A percentile compares a stretch with the other conserved stretches of the same genome.
Evolutionary conservation across 2,888 invertebrate genomes (phyloP).

Genomic region (Galerucella nymphaeae): DNA sequence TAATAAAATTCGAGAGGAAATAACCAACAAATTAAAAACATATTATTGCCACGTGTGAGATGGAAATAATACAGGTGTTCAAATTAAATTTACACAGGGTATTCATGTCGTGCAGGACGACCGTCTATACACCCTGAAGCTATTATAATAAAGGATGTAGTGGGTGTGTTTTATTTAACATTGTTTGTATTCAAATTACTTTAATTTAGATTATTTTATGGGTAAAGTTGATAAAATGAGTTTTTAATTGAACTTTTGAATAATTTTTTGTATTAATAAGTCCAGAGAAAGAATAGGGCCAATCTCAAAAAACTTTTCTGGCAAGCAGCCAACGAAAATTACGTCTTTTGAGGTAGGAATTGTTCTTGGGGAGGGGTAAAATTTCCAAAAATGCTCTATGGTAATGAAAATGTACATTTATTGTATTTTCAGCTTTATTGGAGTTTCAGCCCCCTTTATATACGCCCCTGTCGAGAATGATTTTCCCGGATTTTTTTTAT

Average conservation of each 20-base stretch:
- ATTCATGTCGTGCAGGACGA: neutral
- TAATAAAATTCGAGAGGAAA: slow-evolving; percentile 12
- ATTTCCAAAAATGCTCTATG: too few species aligned
- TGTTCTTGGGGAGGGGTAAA: too few species aligned
- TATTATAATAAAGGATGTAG: slow-evolving; percentile 10
- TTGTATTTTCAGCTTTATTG: too few species aligned
- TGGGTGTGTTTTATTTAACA: slow-evolving; percentile 11
- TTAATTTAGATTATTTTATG: neutral
- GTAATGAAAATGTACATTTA: too few species aligned
- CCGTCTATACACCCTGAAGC: slow-evolving; percentile 1
- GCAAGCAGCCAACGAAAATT: too few species aligned
- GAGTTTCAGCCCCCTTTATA: too few species aligned
- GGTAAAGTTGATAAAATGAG: neutral
- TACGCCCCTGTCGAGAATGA: neutral
- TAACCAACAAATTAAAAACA: slow-evolving; percentile 13
- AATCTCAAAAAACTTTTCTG: too few species aligned
- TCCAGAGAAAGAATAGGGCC: too few species aligned
- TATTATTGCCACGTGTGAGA: slow-evolving; percentile 13
- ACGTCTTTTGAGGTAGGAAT: too few species aligned
- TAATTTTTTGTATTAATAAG: too few species aligned
- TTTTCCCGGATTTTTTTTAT: neutral
- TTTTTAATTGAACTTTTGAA: neutral
- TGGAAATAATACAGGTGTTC: slow-evolving; percentile 17
- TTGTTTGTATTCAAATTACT: neutral
- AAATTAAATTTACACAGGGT: slow-evolving; percentile 13